Evolutionary conservation across 2,113 vertebrate species (phyloP).

Genomic region (Macrotus californicus): DNA sequence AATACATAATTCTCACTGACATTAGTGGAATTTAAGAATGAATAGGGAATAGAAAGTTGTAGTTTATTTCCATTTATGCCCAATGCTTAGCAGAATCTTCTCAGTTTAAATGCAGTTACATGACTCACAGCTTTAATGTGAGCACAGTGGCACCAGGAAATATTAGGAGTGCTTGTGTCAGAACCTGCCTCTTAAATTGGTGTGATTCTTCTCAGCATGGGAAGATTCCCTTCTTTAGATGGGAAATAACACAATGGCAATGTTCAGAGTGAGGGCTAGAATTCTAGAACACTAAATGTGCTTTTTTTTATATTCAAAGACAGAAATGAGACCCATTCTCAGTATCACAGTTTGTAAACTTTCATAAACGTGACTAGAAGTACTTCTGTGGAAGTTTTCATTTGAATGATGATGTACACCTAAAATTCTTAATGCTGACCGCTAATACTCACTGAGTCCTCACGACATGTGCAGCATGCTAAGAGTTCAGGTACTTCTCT

Average conservation of each 20-base stretch:
- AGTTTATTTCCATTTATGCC: slow-evolving; percentile 11
- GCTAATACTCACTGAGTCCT: background rate
- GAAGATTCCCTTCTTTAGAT: no score
- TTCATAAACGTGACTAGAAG: background rate
- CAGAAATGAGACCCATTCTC: background rate
- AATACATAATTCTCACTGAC: slow-evolving; percentile 8
- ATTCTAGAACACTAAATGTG: slow-evolving; percentile 19
- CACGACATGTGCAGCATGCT: background rate
- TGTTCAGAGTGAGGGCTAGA: background rate
- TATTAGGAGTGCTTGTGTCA: background rate
- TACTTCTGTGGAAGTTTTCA: background rate
- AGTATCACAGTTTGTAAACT: background rate
- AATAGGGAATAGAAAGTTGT: background rate
- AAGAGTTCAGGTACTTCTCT: background rate
- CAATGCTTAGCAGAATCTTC: background rate
- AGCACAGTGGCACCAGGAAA: background rate
- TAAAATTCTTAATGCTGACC: background rate
- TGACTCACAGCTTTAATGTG: background rate
- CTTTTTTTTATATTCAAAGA: background rate
- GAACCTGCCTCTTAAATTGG: background rate
- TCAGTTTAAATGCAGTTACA: background rate
- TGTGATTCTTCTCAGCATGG: background rate
- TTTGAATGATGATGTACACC: background rate
- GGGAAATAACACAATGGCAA: background rate
- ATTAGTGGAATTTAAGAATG: slow-evolving; percentile 17